Percentiles rank a stretch among this genome's conserved stretches.
Conservation (phyloP, 2,888 invertebrate species). For the Eupithecia inturbata region DNA sequence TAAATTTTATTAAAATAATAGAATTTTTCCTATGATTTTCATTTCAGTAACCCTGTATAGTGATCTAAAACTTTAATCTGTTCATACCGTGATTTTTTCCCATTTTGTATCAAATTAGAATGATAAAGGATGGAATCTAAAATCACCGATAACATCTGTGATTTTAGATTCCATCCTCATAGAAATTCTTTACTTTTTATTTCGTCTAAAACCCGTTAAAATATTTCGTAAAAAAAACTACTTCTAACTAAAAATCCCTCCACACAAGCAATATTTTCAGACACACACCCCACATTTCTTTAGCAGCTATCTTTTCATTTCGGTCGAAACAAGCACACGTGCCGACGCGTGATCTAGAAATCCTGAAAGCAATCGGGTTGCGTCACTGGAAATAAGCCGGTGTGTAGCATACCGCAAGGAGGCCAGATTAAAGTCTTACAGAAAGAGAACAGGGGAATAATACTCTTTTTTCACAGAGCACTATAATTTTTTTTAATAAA, state of each 20-base stretch:
- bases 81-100: neutral
- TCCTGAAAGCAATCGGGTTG: conserved; percentile 52
- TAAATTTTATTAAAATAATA: neutral
- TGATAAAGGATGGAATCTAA: too few relatives aligned
- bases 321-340: conserved; percentile 40
- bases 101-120: neutral
- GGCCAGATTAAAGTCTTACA: conserved; percentile 37
- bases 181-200: neutral
- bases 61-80: neutral
- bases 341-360: conserved; percentile 45
- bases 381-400: conserved; percentile 44
- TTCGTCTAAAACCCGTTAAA: too few relatives aligned
- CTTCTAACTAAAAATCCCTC: too few relatives aligned
- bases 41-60: too few relatives aligned
- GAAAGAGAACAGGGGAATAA: neutral
- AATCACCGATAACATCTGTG: too few relatives aligned
- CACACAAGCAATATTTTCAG: neutral
- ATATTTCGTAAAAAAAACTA: too few relatives aligned
- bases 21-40: neutral
- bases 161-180: too few relatives aligned
- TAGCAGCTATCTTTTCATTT: conserved; percentile 6
- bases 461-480: neutral
- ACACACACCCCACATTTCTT: neutral
- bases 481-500: too few relatives aligned
- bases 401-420: conserved; percentile 51